Base-by-base conservation (phyloP, 1,140 invertebrate species). In the Monochamus saltuarius region DNA sequence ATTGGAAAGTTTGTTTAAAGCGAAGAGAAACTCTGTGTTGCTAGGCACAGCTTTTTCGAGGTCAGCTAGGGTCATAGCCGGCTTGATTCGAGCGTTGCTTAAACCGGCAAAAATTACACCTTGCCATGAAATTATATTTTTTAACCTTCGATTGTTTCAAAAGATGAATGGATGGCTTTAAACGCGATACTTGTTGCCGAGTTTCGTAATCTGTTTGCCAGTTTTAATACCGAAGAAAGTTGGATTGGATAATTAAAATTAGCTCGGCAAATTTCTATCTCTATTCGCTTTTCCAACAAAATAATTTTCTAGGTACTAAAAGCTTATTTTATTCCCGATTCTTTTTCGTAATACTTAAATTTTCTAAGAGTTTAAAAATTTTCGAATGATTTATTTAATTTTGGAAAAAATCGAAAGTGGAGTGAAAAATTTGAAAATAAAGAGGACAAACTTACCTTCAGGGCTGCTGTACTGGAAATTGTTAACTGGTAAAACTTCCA, bases 231-330 rank as follows among this genome's bases (percentile, higher is more conserved):
- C 6, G 22, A 29, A 29, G 22, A 29, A 29, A 29, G 46, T 88
- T 85, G 45, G 84, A 29, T n/a, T n/a, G n/a, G n/a, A n/a, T n/a
- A 6, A 35, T 9, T 50, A 29, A 50, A 50, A 50, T 2, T 50
- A 50, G 46, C 16, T 49, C 22, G 13, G 6, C 9, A n/a, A 4
- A 10, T 29, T 17, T 16, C 2, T n/a, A n/a, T n/a, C n/a, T n/a
- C n/a, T n/a, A n/a, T n/a, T n/a, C n/a, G n/a, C n/a, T n/a, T 42
- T 42, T 42, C 40, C 7, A 7, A 7, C n/a, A 17, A 42, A 42
- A 13, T 7, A 42, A 7, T 42, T 42, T 42, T 42, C 7, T 13
- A 42, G n/a, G 2, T 2, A 42, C 16, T 42, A 42, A 49, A 17
- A 13, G 14, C 22, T 49, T 16, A 10, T 49, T 49, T 19, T 4